These are phyloP conservation scores for Deilephila elpenor DNA, from an alignment of 2,888 invertebrate species.

Conservation along the genomic window DNA sequence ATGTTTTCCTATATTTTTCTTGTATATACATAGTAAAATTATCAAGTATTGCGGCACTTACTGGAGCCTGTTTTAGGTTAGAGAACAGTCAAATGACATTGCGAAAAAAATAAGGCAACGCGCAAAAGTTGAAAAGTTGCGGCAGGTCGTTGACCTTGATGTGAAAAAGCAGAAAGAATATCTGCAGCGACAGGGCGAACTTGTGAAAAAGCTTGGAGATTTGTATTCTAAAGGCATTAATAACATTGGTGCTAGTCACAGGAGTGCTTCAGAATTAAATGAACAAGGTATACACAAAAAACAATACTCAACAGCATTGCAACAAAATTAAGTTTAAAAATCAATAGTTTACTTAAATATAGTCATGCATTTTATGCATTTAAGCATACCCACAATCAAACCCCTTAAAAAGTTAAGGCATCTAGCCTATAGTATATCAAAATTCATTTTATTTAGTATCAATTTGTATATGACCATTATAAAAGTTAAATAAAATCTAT, in stretches of 20 bases:
- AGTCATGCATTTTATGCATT: no score
- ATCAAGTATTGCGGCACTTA: background rate
- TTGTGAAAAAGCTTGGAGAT: constrained; percentile 70
- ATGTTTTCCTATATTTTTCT: constrained; percentile 14
- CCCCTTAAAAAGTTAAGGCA: no score
- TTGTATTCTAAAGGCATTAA: constrained; percentile 66
- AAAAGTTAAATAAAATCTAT: no score
- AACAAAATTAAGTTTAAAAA: constrained; percentile 10
- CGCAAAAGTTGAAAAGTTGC: constrained; percentile 71
- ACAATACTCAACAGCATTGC: background rate
- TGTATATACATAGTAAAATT: background rate
- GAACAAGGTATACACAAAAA: constrained; percentile 53
- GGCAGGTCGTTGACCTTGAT: constrained; percentile 63
- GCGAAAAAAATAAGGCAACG: constrained; percentile 78
- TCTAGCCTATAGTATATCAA: no score
- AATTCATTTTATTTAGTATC: no score
- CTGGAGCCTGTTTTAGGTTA: constrained; percentile 66
- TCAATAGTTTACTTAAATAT: background rate
- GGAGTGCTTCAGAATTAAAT: constrained; percentile 57
- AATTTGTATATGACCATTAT: no score
- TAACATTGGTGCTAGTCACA: constrained; percentile 71
- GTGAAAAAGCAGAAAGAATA: constrained; percentile 69
- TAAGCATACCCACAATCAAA: no score
- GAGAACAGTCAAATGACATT: constrained; percentile 81
- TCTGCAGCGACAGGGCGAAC: constrained; percentile 67